phyloP scores from a whole-genome alignment of 2,113 vertebrate genomes.

The Phoxinus phoxinus region DNA sequence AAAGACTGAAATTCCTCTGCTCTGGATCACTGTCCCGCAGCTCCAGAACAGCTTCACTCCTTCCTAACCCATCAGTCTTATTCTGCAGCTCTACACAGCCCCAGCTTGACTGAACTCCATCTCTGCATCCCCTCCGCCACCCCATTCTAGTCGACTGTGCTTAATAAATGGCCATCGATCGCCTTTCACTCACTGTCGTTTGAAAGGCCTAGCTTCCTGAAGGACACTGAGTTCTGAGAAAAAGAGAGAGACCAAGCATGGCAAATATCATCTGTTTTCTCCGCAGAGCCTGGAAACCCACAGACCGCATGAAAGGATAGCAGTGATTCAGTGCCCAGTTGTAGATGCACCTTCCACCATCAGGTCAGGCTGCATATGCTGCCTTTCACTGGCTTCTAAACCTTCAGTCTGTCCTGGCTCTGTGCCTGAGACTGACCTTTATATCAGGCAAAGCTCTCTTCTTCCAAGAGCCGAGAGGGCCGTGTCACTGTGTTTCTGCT shows the following conservation, averaged over 20 bases:
- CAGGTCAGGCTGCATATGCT: constrained; percentile 61
- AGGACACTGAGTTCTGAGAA: constrained; percentile 13
- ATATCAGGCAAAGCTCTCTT: constrained; percentile 39
- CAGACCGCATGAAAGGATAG: not conserved
- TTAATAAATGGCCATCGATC: constrained; percentile 51
- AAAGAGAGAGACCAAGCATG: constrained; percentile 2
- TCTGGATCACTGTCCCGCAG: not conserved
- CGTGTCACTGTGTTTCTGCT: constrained; percentile 25
- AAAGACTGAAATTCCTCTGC: not conserved
- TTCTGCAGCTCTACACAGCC: not conserved
- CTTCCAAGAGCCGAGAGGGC: constrained; percentile 6
- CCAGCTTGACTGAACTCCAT: not conserved
- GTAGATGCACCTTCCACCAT: constrained; percentile 42
- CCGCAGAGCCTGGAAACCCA: not conserved
- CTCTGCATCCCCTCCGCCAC: not conserved
- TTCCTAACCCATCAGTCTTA: constrained; percentile 11
- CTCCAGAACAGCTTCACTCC: not conserved
- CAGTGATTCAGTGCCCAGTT: constrained; percentile 37
- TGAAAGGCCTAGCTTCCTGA: constrained; percentile 38
- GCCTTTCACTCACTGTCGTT: constrained; percentile 19
- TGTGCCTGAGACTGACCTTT: constrained; percentile 65
- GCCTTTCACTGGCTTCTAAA: constrained; percentile 59
- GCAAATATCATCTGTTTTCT: constrained; percentile 50
- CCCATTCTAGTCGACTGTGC: constrained; percentile 34
- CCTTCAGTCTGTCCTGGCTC: constrained; percentile 56